phyloP scores from a whole-genome alignment of 2,888 invertebrate genomes.

The Furcula furcula region DNA sequence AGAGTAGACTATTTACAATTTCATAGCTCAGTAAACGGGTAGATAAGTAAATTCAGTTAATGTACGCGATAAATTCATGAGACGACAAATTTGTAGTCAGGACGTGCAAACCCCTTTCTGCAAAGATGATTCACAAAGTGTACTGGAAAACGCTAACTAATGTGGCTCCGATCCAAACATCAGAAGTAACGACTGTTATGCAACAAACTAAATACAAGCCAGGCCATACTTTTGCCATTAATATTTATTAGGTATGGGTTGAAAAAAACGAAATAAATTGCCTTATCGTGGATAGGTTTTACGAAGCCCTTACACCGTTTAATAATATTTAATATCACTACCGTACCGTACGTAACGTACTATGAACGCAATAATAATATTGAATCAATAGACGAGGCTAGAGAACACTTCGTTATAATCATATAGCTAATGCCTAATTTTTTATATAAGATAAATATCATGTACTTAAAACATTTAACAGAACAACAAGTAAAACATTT shows the following conservation, averaged over 20 bases:
- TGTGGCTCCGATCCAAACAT: constrained; percentile 18
- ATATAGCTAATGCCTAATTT: no score
- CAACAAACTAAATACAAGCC: constrained; percentile 9
- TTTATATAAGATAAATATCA: no score
- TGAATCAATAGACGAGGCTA: no score
- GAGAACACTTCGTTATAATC: no score
- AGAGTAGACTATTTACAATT: constrained; percentile 4
- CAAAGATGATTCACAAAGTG: constrained; percentile 11
- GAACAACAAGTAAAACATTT: no score
- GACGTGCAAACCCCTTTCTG: not conserved
- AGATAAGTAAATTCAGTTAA: constrained; percentile 8
- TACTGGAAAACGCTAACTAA: constrained; percentile 13
- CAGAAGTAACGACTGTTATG: constrained; percentile 3
- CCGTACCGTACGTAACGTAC: no score
- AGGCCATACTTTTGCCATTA: constrained; percentile 3
- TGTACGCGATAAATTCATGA: constrained; percentile 12
- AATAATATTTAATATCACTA: no score
- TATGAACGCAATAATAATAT: no score
- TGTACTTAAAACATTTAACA: no score
- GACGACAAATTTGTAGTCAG: constrained; percentile 7
- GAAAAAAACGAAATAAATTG: not conserved
- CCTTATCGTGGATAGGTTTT: no score
- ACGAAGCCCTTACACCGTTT: no score
- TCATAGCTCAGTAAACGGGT: constrained; percentile 1
- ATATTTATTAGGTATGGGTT: constrained; percentile 1